phyloP scores from a whole-genome alignment of 1,140 invertebrate genomes.

The Platorchestia sp. region DNA sequence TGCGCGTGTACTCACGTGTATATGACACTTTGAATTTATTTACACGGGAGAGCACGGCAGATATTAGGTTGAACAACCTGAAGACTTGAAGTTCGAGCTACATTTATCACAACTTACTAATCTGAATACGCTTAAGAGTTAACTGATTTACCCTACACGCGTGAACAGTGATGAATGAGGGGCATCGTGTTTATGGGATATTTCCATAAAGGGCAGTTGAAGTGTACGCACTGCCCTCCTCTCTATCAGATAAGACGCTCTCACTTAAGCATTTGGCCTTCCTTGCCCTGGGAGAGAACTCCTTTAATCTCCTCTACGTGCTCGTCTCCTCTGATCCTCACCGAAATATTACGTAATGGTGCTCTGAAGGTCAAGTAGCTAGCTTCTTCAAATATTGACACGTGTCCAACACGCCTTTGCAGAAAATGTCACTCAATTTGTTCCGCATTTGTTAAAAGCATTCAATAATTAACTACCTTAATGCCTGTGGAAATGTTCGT shows the following conservation, averaged over 20 bases:
- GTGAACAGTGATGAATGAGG: constrained; percentile 27
- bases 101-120: not conserved
- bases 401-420: not conserved
- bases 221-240: constrained; percentile 15
- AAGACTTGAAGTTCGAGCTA: not conserved
- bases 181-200: constrained; percentile 21
- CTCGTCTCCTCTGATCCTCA: not conserved
- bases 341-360: not conserved
- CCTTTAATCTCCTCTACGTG: not conserved
- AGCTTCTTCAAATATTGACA: not conserved
- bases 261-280: not conserved
- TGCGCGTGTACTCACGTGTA: not conserved
- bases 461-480: not conserved
- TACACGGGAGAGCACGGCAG: not conserved
- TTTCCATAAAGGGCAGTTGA: constrained; percentile 35
- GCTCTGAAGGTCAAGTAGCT: not conserved
- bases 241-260: not conserved
- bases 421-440: not conserved
- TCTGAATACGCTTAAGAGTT: not conserved
- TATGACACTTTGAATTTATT: not conserved
- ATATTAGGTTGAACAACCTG: not conserved
- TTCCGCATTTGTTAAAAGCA: not conserved
- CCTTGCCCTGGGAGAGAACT: not conserved
- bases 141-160: not conserved
- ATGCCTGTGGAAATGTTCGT: not conserved